phyloP scores from a whole-genome alignment of 53 echinoderm and acorn worm species.

The Patiria pectinifera region DNA sequence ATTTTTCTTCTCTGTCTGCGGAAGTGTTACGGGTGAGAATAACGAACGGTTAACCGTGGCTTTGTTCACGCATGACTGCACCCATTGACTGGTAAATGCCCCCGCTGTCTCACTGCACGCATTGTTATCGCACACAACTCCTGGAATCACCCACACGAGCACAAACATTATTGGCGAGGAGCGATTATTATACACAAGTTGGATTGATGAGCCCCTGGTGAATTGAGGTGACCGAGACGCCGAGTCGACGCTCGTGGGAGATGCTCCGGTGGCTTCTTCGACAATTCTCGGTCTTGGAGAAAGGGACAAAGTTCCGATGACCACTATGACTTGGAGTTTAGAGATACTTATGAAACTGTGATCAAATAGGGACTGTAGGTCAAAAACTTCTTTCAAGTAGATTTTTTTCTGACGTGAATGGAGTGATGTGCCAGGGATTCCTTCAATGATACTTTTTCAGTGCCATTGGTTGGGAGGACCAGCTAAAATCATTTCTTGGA shows the following conservation, averaged over 20 bases:
- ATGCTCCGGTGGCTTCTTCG: background rate
- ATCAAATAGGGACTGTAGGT: too few relatives aligned
- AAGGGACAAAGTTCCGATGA: background rate
- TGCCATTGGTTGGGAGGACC: too few relatives aligned
- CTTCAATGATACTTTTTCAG: background rate
- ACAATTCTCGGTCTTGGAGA: background rate
- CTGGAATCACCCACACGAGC: background rate
- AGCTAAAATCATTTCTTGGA: background rate
- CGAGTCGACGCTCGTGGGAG: background rate
- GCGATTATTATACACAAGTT: background rate
- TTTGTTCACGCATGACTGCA: conserved; percentile 41
- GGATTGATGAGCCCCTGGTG: too few relatives aligned
- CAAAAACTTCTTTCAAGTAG: too few relatives aligned
- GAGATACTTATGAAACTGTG: too few relatives aligned
- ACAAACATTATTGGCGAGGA: background rate
- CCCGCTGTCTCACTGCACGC: background rate
- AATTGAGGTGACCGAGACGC: background rate
- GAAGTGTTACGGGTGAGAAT: background rate
- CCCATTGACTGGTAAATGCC: background rate
- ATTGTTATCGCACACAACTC: background rate
- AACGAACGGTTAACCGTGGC: conserved; percentile 54
- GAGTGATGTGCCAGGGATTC: background rate
- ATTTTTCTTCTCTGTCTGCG: background rate
- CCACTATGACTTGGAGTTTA: background rate
- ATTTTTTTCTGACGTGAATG: background rate